Base-by-base conservation (phyloP, 2,797 vertebrate species). In the Neopelma chrysocephalum region DNA sequence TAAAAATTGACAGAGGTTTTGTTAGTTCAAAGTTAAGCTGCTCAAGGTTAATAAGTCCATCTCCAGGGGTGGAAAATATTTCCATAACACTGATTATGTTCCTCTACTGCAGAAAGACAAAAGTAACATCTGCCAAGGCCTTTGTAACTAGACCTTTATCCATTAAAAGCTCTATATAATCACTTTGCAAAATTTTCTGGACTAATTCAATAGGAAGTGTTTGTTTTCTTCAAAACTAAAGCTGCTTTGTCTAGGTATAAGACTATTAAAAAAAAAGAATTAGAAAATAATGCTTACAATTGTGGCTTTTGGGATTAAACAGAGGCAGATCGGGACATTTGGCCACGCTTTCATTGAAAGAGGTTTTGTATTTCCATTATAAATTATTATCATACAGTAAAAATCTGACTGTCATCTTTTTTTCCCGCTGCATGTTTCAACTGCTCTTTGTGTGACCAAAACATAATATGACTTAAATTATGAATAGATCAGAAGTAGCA, bases 201-300 rank as follows among this genome's bases (percentile, higher is more conserved):
- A 22, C 23, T 43, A 71, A n/a, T 22, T 54, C 22, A 66, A 16
- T n/a, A 66, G 7, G 12, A 71, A 25, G 7, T 29, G 2, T 34
- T 53, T 65, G 12, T 40, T 89, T 68, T 71, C 54, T 77, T 80
- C 51, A 77, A 65, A 80, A 69, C 4, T 36, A 57, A 72, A 89
- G 3, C 3, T 23, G 34, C 22, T 90, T 73, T 76, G 13, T 50
- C 26, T 62, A 54, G 15, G 34, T 29, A 22, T 34, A 75, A 32
- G 15, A 25, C 10, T 29, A 26, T 34, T 56, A 1, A 0, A 21
- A 68, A 47, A 47, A 68, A 34, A 27, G 0, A 4, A 6, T 12
- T 48, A 9, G 1, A 54, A 82, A 82, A 38, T 45, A 79, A 58
- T 71, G 10, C 6, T 54, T 58, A 17, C 12, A 71, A 6, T 42